These are phyloP conservation scores for Hippolais icterina DNA, from an alignment of 2,113 vertebrate genomes.

Conservation along the genomic window DNA sequence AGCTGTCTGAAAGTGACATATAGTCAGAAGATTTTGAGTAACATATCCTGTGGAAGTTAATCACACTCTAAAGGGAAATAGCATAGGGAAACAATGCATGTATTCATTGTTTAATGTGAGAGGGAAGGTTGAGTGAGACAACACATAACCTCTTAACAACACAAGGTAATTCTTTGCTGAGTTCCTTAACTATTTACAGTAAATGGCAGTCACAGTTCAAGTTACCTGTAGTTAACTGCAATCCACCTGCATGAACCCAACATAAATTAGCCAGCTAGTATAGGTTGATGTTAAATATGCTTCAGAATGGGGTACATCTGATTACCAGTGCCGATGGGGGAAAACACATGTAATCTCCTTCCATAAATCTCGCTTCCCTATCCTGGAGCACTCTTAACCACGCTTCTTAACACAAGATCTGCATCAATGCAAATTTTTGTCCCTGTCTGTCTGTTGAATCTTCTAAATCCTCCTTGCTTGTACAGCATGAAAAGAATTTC, in stretches of 20 bases:
- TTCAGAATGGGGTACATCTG: background rate
- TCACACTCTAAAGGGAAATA: background rate
- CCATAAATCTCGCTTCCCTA: background rate
- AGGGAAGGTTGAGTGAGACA: background rate
- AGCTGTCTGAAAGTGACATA: background rate
- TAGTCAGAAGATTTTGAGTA: background rate
- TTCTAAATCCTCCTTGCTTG: background rate
- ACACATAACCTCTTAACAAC: background rate
- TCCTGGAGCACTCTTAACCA: background rate
- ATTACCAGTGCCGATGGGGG: background rate
- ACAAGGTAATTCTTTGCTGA: background rate
- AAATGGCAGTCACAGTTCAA: conserved; percentile 6
- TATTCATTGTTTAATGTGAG: background rate
- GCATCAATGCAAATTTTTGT: background rate
- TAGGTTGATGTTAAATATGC: background rate
- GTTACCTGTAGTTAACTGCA: background rate
- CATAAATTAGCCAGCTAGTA: background rate
- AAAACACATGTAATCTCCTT: background rate
- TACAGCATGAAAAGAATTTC: background rate
- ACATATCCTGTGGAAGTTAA: background rate
- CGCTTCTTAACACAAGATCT: background rate
- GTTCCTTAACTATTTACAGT: background rate
- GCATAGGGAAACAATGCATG: background rate
- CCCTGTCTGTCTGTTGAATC: background rate
- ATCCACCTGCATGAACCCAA: background rate